Conservation (phyloP, 2,797 vertebrate genomes). For the Scyliorhinus canicula region DNA sequence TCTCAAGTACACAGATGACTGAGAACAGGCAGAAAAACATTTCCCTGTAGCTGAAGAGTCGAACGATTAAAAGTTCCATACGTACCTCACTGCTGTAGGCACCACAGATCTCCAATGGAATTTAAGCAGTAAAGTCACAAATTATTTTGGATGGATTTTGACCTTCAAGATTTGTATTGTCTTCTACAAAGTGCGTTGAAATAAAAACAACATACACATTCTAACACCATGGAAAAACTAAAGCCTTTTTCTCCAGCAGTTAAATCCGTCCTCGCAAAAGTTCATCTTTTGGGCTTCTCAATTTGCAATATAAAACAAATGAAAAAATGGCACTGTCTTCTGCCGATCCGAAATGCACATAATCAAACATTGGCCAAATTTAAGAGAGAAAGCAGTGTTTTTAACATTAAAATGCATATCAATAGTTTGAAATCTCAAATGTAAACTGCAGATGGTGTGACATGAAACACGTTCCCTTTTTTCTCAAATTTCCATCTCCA, state of each 20-base stretch:
- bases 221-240: not conserved
- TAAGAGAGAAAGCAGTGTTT: constrained; percentile 28
- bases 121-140: not conserved
- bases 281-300: not conserved
- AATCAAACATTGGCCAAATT: constrained; percentile 13
- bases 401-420: not conserved
- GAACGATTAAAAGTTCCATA: not conserved
- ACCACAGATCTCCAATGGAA: not conserved
- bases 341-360: not conserved
- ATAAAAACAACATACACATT: not conserved
- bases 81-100: not conserved
- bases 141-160: not conserved
- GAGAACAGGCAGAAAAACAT: not conserved
- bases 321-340: not conserved
- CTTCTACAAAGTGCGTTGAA: not conserved
- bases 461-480: not conserved
- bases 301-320: not conserved
- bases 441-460: not conserved
- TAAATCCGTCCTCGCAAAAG: not conserved
- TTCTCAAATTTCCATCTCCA: not conserved
- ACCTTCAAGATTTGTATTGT: not conserved
- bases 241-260: not conserved
- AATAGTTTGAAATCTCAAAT: not conserved
- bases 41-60: not conserved
- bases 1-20: not conserved